Percentiles rank a stretch among this genome's conserved stretches.
Evolutionary conservation across 2,113 vertebrate genomes (phyloP).

Genomic region (Morone saxatilis): DNA sequence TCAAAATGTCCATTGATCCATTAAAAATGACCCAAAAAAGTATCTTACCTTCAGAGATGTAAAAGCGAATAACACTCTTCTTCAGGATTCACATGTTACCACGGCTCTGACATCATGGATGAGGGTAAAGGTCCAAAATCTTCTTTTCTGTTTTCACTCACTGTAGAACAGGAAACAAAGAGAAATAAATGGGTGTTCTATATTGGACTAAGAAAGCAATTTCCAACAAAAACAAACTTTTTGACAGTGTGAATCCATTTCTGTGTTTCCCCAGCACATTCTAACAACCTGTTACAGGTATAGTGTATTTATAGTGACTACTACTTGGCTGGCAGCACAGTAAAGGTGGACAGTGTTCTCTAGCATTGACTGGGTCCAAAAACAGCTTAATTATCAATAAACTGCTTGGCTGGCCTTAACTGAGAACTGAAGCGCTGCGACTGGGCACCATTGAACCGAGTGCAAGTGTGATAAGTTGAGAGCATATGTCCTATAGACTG

Average conservation of each 20-base stretch:
- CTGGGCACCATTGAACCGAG: slow-evolving; percentile 31
- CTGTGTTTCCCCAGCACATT: not conserved
- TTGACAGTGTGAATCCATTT: not conserved
- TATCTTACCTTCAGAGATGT: slow-evolving; percentile 71
- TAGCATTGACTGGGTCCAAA: slow-evolving; percentile 11
- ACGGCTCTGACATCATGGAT: slow-evolving; percentile 54
- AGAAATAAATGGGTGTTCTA: not conserved
- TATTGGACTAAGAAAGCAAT: not conserved
- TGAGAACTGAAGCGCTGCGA: slow-evolving; percentile 14
- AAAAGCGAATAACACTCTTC: slow-evolving; percentile 26
- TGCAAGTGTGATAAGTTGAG: slow-evolving; percentile 44
- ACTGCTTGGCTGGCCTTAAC: slow-evolving; percentile 31
- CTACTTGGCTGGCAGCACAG: not conserved
- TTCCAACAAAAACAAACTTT: not conserved
- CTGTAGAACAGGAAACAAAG: slow-evolving; percentile 14
- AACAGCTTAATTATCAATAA: slow-evolving; percentile 41
- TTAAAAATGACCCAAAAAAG: not conserved
- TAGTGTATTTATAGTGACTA: not conserved
- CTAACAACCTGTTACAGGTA: not conserved
- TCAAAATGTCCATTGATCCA: not conserved
- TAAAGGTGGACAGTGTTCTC: not conserved
- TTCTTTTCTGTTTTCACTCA: slow-evolving; percentile 22
- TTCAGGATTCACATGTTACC: slow-evolving; percentile 77
- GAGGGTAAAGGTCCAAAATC: slow-evolving; percentile 43
- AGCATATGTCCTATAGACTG: slow-evolving; percentile 37